Evolutionary conservation across 2,113 vertebrate genomes (phyloP).

Genomic region (Entelurus aequoreus): DNA sequence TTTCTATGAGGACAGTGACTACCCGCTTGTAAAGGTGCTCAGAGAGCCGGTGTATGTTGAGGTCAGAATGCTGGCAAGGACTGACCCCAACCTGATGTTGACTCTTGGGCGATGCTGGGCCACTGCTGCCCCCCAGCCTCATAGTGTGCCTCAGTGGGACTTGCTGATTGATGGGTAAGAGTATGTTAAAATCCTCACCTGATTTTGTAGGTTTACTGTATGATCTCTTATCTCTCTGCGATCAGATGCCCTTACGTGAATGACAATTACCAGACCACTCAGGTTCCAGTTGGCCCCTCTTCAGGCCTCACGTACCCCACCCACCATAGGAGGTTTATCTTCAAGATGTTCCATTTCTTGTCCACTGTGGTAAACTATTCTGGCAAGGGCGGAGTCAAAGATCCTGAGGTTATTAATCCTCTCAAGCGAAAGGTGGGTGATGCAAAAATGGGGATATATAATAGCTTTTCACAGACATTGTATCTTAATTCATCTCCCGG

Average conservation of each 20-base stretch:
- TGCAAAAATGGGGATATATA: background rate
- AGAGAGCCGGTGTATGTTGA: conserved; percentile 75
- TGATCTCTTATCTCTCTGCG: conserved; percentile 1
- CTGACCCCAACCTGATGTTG: conserved; percentile 74
- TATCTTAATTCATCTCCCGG: too few relatives aligned
- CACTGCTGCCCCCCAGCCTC: conserved; percentile 35
- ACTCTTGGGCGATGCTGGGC: conserved; percentile 80
- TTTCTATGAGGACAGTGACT: conserved; percentile 50
- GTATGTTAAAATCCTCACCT: background rate
- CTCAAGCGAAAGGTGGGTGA: conserved; percentile 46
- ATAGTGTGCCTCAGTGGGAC: conserved; percentile 68
- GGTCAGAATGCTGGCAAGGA: conserved; percentile 72
- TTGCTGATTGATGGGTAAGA: conserved; percentile 74
- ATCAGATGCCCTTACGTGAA: conserved; percentile 56
- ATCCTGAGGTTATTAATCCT: background rate
- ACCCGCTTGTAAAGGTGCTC: conserved; percentile 65
- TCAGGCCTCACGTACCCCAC: conserved; percentile 36
- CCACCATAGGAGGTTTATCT: conserved; percentile 57
- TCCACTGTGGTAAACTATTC: background rate
- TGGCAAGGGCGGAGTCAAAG: background rate
- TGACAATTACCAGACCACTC: conserved; percentile 51
- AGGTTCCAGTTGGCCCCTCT: conserved; percentile 32
- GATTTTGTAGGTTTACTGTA: too few relatives aligned
- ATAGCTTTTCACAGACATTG: too few relatives aligned
- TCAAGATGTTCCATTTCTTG: conserved; percentile 71